phyloP scores from a whole-genome alignment of 2,888 invertebrate genomes.

The Patella depressa region DNA sequence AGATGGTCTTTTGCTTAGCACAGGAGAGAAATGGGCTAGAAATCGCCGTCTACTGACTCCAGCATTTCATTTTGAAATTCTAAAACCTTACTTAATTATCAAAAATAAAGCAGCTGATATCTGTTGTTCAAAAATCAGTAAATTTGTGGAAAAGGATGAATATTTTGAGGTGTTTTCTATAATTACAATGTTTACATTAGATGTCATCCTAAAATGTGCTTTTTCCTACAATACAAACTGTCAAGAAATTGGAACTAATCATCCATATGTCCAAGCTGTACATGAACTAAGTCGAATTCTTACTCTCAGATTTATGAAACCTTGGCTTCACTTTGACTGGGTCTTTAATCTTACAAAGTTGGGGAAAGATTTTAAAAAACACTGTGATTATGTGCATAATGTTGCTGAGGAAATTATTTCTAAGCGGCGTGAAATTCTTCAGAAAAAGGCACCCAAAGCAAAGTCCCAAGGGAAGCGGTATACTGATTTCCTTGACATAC shows the following conservation, averaged over 20 bases:
- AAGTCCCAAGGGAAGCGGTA: neutral
- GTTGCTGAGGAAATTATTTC: constrained; percentile 62
- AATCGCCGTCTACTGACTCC: constrained; percentile 58
- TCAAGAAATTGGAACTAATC: constrained; percentile 46
- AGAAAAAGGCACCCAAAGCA: neutral
- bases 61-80: constrained; percentile 61
- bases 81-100: constrained; percentile 48
- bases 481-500: neutral
- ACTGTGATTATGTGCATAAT: constrained; percentile 59
- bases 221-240: constrained; percentile 57
- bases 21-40: constrained; percentile 53
- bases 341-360: constrained; percentile 43
- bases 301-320: constrained; percentile 44
- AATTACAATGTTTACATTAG: constrained; percentile 52
- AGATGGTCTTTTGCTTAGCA: constrained; percentile 55
- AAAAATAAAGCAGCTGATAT: constrained; percentile 51
- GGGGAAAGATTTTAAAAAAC: constrained; percentile 52
- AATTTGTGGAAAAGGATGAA: constrained; percentile 36
- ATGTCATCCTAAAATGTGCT: constrained; percentile 61
- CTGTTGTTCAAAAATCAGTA: constrained; percentile 43
- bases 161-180: constrained; percentile 51
- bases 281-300: constrained; percentile 41
- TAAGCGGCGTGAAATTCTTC: constrained; percentile 47
- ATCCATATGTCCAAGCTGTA: constrained; percentile 55
- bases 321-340: constrained; percentile 50